Evolutionary conservation across 2,888 invertebrate species (phyloP), one percentile per base, ranked within the genome.

Genomic region (Cheilosia scutellata): DNA sequence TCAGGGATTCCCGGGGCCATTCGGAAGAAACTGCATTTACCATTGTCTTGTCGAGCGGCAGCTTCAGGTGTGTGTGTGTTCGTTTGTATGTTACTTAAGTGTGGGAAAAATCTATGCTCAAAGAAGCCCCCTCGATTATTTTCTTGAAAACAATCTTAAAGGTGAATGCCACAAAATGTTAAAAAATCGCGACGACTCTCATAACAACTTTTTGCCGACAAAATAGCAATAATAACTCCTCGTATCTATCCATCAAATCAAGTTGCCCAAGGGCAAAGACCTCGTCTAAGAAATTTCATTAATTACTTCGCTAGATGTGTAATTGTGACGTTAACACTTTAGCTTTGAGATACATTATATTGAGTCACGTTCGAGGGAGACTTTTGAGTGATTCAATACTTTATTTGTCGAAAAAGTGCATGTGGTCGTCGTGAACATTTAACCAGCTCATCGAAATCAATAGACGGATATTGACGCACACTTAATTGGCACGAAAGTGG

Each of bases 401-500:
- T 16, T 33, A 16, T 51, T 33, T 0, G 4, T 27, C 0, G 16
- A 20, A 20, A 42, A 9, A 20, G 11, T 42, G 42, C 29, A 11
- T 4, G 40, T 33, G 33, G 27, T 55, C 55, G n/a, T 6, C 66
- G 60, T 55, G 44, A 11, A 57, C 55, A 70, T 63, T 49, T 20
- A 63, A 42, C 44, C n/a, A 62, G 44, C 13, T 27, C 11, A 76
- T 27, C 40, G 76, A 53, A 74, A 68, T 58, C 68, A 68, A 57
- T 57, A 42, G 55, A 49, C 55, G n/a, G 49, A 63, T 75, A 76
- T 76, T 76, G 82, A 71, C 70, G 76, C 70, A 70, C 57, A 58
- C 51, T 70, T 82, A 82, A 76, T 82, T 82, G 76, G 71, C 82
- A 76, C 82, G 33, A 65, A 47, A 71, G 71, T 65, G 25, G 37